Conservation (phyloP, 2,797 vertebrate species). For the Phylloscopus collybita region DNA sequence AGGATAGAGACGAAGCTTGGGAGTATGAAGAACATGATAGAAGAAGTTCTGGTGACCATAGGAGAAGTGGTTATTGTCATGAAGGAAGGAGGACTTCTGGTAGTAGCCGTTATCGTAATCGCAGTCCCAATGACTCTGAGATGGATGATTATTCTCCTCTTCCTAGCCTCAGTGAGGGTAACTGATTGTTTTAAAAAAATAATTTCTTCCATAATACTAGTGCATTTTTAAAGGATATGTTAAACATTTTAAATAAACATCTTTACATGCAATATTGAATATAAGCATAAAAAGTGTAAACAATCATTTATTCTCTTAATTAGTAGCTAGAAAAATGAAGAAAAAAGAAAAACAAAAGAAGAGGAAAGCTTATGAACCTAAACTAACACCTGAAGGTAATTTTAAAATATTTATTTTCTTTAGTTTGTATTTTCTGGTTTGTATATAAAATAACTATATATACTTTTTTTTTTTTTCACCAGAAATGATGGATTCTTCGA, state of each 20-base stretch:
- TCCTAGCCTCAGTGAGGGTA: constrained; percentile 85
- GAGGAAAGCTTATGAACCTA: constrained; percentile 88
- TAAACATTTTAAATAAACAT: background rate
- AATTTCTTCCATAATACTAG: background rate
- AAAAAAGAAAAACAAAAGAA: constrained; percentile 94
- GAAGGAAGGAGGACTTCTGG: constrained; percentile 83
- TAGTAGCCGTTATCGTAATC: constrained; percentile 80
- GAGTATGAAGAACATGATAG: constrained; percentile 86
- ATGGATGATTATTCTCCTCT: constrained; percentile 83
- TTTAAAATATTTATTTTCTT: constrained; percentile 23
- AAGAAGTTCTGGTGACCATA: constrained; percentile 83
- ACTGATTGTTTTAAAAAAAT: constrained; percentile 47
- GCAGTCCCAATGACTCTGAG: constrained; percentile 81
- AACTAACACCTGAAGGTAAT: constrained; percentile 90
- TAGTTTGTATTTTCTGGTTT: background rate
- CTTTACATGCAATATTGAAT: background rate
- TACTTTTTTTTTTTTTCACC: background rate
- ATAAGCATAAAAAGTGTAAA: background rate
- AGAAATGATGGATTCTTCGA: constrained; percentile 96
- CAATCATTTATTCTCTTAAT: constrained; percentile 58
- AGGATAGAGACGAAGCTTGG: constrained; percentile 82
- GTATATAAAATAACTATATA: background rate
- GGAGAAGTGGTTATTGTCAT: constrained; percentile 76
- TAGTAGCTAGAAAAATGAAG: constrained; percentile 92
- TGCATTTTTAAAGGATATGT: background rate